These are phyloP conservation scores for Sarcophaga peregrina DNA, from an alignment of 1,140 invertebrate species.

Conservation along the genomic window DNA sequence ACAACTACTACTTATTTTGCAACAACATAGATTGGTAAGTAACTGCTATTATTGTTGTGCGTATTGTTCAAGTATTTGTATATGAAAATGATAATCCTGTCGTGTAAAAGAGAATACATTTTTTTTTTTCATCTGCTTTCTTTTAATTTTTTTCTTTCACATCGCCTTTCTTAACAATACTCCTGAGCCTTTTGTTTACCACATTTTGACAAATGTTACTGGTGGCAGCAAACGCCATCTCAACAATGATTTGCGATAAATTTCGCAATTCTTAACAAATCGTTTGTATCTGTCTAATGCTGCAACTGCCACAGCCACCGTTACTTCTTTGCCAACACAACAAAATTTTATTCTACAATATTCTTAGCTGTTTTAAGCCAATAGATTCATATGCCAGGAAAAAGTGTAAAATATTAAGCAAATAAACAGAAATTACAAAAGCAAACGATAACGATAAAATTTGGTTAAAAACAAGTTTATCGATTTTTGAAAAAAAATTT, in stretches of 20 bases:
- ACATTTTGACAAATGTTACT: slow-evolving; percentile 36
- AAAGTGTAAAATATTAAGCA: too few species aligned
- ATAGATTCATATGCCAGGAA: not conserved
- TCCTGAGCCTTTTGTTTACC: slow-evolving; percentile 27
- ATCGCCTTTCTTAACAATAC: not conserved
- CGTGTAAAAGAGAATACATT: not conserved
- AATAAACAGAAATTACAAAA: too few species aligned
- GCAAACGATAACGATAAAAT: too few species aligned
- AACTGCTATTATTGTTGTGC: not conserved
- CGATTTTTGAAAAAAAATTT: too few species aligned
- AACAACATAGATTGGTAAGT: not conserved
- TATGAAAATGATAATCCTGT: slow-evolving; percentile 21
- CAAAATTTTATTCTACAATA: too few species aligned
- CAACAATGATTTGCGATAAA: slow-evolving; percentile 35
- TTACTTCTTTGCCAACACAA: not conserved
- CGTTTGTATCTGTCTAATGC: not conserved
- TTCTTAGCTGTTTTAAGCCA: not conserved
- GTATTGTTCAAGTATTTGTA: not conserved
- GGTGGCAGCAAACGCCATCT: slow-evolving; percentile 6
- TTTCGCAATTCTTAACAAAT: slow-evolving; percentile 3
- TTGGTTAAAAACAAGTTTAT: too few species aligned
- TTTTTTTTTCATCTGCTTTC: not conserved
- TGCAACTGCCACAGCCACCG: not conserved
- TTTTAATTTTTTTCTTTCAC: not conserved
- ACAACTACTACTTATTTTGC: slow-evolving; percentile 8